These are phyloP conservation scores for Platichthys flesus DNA, from an alignment of 2,113 vertebrate genomes.

Conservation along the genomic window DNA sequence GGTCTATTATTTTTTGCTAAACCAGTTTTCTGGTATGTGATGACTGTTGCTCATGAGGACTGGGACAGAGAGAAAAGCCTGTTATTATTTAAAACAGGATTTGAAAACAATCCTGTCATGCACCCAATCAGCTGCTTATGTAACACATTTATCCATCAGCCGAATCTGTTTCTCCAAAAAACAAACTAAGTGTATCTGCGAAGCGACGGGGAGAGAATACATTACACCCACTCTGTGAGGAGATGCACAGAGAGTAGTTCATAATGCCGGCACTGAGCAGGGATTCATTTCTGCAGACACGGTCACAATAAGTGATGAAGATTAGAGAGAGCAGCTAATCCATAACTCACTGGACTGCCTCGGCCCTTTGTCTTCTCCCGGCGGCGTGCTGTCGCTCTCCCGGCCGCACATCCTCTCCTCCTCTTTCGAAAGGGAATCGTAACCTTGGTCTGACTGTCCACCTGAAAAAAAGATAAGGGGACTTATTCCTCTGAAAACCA, in stretches of 20 bases:
- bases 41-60: background rate
- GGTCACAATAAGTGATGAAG: conserved; percentile 17
- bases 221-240: conserved; percentile 49
- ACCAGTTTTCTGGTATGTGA: background rate
- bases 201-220: conserved; percentile 8
- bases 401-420: conserved; percentile 85
- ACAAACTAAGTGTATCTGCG: conserved; percentile 55
- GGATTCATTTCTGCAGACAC: conserved; percentile 45
- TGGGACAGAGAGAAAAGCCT: background rate
- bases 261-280: conserved; percentile 27
- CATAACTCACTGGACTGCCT: conserved; percentile 88
- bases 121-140: conserved; percentile 36
- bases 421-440: conserved; percentile 91
- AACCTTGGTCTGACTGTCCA: conserved; percentile 91
- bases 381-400: conserved; percentile 81
- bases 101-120: conserved; percentile 12
- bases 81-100: background rate
- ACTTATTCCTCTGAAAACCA: no score
- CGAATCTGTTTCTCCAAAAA: conserved; percentile 22
- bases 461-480: conserved; percentile 77
- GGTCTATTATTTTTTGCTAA: background rate
- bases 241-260: conserved; percentile 21
- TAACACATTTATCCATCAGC: conserved; percentile 43
- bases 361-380: conserved; percentile 85
- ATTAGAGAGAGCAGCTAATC: conserved; percentile 21